Conservation (phyloP, 2,797 vertebrate genomes). For the Spatula clypeata region DNA sequence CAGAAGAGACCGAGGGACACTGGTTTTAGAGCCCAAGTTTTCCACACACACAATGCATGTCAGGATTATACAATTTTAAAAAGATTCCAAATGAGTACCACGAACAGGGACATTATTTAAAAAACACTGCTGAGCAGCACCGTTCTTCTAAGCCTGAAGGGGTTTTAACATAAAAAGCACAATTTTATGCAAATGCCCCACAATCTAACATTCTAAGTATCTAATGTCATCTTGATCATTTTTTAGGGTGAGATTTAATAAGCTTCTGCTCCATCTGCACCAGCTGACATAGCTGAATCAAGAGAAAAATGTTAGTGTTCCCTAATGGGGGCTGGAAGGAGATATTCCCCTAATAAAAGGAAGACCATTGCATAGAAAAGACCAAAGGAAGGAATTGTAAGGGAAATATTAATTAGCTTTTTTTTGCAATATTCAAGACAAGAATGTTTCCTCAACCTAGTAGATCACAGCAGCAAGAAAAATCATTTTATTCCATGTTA, state of each 20-base stretch:
- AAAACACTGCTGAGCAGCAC: not conserved
- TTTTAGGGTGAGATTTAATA: slow-evolving; percentile 15
- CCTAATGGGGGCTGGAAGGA: not conserved
- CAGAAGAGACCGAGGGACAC: not conserved
- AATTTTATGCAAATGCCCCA: not conserved
- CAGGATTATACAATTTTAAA: not conserved
- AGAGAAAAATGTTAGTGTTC: not conserved
- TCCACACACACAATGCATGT: not conserved
- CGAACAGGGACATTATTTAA: not conserved
- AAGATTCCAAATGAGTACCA: not conserved
- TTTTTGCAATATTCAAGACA: not conserved
- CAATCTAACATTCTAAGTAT: not conserved
- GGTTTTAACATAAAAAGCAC: not conserved
- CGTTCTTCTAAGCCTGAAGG: not conserved
- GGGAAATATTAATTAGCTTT: not conserved
- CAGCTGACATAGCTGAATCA: not conserved
- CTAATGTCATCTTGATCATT: not conserved
- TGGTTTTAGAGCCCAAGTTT: not conserved
- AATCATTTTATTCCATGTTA: not conserved
- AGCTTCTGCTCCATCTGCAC: not conserved
- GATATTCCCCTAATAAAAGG: not conserved
- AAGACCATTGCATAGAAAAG: not conserved
- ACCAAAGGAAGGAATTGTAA: not conserved
- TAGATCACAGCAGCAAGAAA: not conserved
- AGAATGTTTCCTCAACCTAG: not conserved